Conservation (phyloP, 2,888 invertebrate species). For the Cryptocephalus moraei region DNA sequence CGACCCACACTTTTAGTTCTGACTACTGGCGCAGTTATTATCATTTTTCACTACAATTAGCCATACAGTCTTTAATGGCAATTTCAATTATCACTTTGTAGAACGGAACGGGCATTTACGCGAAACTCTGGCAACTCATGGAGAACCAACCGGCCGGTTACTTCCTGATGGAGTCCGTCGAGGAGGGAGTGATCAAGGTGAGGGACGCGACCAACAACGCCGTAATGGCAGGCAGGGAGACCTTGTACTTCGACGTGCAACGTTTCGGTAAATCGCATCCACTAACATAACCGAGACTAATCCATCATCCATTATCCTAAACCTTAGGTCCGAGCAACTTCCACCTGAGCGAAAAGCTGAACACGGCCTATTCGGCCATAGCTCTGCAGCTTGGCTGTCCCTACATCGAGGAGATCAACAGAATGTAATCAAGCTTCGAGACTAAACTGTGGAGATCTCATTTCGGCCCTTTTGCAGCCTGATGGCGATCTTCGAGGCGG, state of each 20-base stretch:
- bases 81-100: slow-evolving; percentile 24
- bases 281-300: neutral
- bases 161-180: slow-evolving; percentile 58
- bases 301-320: neutral
- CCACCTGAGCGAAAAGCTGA: slow-evolving; percentile 66
- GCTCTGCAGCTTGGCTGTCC: slow-evolving; percentile 69
- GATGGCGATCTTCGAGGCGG: slow-evolving; percentile 65
- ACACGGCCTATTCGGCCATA: slow-evolving; percentile 68
- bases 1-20: too few species aligned
- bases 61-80: too few species aligned
- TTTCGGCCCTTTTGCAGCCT: slow-evolving; percentile 38
- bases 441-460: neutral
- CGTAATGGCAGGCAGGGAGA: slow-evolving; percentile 63
- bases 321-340: slow-evolving; percentile 51
- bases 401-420: slow-evolving; percentile 61
- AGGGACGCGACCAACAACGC: slow-evolving; percentile 50
- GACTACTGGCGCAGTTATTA: too few species aligned
- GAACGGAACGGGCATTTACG: slow-evolving; percentile 69
- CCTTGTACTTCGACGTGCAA: slow-evolving; percentile 64
- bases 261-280: slow-evolving; percentile 48
- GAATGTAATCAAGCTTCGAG: slow-evolving; percentile 43
- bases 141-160: slow-evolving; percentile 32
- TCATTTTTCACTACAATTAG: too few species aligned
- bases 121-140: slow-evolving; percentile 59
- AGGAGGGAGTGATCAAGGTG: slow-evolving; percentile 58